Base-by-base conservation (phyloP, 2,797 vertebrate genomes). In the Artibeus lituratus region DNA sequence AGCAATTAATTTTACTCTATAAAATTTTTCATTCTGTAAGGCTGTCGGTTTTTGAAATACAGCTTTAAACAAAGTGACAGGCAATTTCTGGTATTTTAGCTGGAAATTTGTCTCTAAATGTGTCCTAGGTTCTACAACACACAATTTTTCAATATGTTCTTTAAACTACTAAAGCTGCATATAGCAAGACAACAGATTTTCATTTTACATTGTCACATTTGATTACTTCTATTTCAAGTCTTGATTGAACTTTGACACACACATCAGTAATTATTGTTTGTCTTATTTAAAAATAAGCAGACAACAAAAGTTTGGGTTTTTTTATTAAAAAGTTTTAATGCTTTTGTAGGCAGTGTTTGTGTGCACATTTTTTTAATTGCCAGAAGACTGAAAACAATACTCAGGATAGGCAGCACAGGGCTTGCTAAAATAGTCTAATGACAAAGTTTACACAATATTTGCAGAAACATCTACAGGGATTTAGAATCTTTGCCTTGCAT, bases 121-220 rank as follows among this genome's bases (percentile, higher is more conserved):
- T 91, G 70, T 83, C 59, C 70, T 82, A 77, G 44, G n/a, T 94
- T 97, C n/a, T 83, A 86, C 81, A 93, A 70, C 67, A 87, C 59
- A 77, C 42, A 92, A 69, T 80, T 88, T 96, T 89, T 81, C 95
- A 97, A 94, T 94, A 96, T 94, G 91, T 96, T 96, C 95, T 87
- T 96, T 37, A n/a, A 92, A 62, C 62, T 86, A 83, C 55, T 72
- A 62, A 72, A 76, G 62, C 84, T 97, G 85, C 97, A 97, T 96
- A 94, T 96, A 97, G 62, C n/a, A 94, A 92, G 77, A 92, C 70
- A 97, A 96, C 92, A 97, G 96, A 97, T 92, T 96, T 97, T 94
- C 82, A 89, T 90, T 92, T 95, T 95, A 93, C 83, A 96, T 94
- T 97, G 91, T 95, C 95, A 97, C 90, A 96, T 95, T 86, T 49